Evolutionary conservation across 2,113 vertebrate genomes (phyloP).

Genomic region (Macrotis lagotis): DNA sequence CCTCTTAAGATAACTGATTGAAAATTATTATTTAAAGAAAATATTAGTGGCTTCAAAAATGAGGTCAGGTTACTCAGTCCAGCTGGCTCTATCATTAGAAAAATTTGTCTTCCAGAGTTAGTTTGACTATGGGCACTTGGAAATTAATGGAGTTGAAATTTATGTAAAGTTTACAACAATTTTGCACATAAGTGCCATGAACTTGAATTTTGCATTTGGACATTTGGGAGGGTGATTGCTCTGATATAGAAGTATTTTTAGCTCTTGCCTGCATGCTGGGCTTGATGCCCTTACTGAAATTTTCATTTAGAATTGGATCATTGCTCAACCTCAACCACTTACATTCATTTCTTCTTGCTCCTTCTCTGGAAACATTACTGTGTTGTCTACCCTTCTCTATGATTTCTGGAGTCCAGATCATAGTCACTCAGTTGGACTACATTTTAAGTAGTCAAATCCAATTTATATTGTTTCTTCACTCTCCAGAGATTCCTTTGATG

Average conservation of each 20-base stretch:
- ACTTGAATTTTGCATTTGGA: slow-evolving; percentile 26
- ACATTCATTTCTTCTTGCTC: not conserved
- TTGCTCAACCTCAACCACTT: slow-evolving; percentile 36
- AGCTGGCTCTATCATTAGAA: slow-evolving; percentile 42
- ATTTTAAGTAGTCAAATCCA: slow-evolving; percentile 34
- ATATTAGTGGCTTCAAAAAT: slow-evolving; percentile 29
- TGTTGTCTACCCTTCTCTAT: slow-evolving; percentile 18
- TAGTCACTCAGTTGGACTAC: not conserved
- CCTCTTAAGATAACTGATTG: slow-evolving; percentile 25
- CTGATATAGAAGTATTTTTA: slow-evolving; percentile 21
- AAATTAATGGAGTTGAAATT: slow-evolving; percentile 60
- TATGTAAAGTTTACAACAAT: slow-evolving; percentile 57
- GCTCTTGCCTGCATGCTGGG: slow-evolving; percentile 13
- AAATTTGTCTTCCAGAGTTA: not conserved
- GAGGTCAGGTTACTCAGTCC: slow-evolving; percentile 61
- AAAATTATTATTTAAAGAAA: slow-evolving; percentile 49
- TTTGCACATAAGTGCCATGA: slow-evolving; percentile 52
- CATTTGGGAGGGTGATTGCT: slow-evolving; percentile 1
- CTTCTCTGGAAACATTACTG: slow-evolving; percentile 23
- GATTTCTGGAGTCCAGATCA: slow-evolving; percentile 43
- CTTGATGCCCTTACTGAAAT: slow-evolving; percentile 16
- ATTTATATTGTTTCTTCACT: not conserved
- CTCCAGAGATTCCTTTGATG: not conserved
- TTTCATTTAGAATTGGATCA: slow-evolving; percentile 11
- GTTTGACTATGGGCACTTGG: slow-evolving; percentile 7